phyloP scores from a whole-genome alignment of 2,888 invertebrate genomes.

The Lucinisca nassula region DNA sequence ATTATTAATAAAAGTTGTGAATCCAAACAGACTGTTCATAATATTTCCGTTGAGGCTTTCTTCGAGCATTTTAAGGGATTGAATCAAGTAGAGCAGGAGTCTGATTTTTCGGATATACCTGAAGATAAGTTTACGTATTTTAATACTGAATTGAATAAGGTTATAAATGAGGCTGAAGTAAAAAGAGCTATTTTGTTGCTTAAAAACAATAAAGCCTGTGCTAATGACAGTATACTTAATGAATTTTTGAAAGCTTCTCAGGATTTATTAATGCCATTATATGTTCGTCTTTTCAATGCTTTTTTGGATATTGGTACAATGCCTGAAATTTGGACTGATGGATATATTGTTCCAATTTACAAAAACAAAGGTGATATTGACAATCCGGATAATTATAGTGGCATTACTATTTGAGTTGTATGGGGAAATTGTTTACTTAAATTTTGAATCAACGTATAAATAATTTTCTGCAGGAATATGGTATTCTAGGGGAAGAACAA shows the following conservation, averaged over 20 bases:
- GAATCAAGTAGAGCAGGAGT: not conserved
- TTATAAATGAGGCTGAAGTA: not conserved
- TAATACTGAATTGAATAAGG: not conserved
- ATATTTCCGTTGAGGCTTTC: not conserved
- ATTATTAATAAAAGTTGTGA: constrained; percentile 8
- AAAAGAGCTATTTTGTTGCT: not conserved
- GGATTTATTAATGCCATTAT: not conserved
- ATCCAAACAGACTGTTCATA: not conserved
- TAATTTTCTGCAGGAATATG: not conserved
- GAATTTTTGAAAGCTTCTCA: not conserved
- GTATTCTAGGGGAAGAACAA: too few relatives aligned
- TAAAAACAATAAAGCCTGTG: not conserved
- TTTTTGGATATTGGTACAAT: not conserved
- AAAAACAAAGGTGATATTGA: not conserved
- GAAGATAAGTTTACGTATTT: not conserved
- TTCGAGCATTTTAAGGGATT: not conserved
- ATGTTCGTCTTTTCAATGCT: not conserved
- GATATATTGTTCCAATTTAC: not conserved
- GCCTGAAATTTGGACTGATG: not conserved
- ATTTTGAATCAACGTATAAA: not conserved
- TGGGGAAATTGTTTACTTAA: not conserved
- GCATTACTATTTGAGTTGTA: too few relatives aligned
- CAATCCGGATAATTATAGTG: not conserved
- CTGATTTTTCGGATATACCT: not conserved
- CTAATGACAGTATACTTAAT: not conserved